phyloP scores from a whole-genome alignment of 2,888 invertebrate genomes.

The Melanchra persicariae region DNA sequence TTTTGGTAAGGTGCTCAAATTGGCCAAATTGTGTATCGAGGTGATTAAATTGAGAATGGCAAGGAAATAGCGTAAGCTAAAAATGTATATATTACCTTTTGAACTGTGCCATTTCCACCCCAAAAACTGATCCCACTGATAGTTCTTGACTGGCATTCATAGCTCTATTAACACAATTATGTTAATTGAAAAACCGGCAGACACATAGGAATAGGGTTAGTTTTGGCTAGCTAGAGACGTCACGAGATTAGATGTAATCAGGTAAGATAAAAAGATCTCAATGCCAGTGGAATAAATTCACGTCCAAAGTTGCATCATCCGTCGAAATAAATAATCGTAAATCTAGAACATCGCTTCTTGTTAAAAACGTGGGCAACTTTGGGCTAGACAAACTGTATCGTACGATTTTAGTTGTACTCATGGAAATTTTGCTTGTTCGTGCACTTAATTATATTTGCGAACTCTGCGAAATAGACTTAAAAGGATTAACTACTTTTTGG shows the following conservation, averaged over 20 bases:
- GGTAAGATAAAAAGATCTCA: conserved; percentile 41
- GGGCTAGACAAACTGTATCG: conserved; percentile 5
- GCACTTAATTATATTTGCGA: neutral
- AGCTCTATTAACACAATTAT: neutral
- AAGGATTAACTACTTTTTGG: too few relatives aligned
- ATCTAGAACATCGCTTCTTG: conserved; percentile 35
- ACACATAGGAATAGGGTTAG: neutral
- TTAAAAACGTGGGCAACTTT: conserved; percentile 25
- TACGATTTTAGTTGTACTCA: neutral
- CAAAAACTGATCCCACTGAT: neutral
- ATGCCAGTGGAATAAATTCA: conserved; percentile 36
- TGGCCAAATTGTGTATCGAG: too few relatives aligned
- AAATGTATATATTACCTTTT: neutral
- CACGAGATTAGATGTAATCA: conserved; percentile 49
- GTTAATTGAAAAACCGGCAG: neutral
- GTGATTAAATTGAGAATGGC: too few relatives aligned
- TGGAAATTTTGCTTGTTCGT: neutral
- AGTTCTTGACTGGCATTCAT: neutral
- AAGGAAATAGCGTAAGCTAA: neutral
- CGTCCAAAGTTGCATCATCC: conserved; percentile 47
- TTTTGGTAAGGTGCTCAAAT: too few relatives aligned
- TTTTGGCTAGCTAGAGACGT: conserved; percentile 6
- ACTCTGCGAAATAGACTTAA: too few relatives aligned
- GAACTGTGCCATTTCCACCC: too few relatives aligned
- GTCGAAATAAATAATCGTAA: conserved; percentile 44